Evolutionary conservation across 2,113 vertebrate genomes (phyloP).

Genomic region (Fulmarus glacialis): DNA sequence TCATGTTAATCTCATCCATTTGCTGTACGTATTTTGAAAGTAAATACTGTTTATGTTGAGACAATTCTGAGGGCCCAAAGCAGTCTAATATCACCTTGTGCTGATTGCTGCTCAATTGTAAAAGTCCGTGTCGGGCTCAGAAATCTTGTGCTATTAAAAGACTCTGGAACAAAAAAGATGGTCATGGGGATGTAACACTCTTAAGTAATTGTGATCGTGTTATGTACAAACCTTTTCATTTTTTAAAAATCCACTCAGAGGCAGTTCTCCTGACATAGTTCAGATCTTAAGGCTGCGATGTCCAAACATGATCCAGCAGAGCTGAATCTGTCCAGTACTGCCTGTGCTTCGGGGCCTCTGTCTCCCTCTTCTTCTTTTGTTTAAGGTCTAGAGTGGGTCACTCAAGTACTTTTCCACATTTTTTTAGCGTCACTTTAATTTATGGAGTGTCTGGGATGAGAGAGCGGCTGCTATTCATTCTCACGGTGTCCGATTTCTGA

Average conservation of each 20-base stretch:
- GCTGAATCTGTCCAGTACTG: background rate
- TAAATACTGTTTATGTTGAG: background rate
- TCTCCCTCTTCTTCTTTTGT: background rate
- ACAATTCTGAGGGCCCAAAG: background rate
- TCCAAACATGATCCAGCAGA: background rate
- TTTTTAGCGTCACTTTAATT: background rate
- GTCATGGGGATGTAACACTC: background rate
- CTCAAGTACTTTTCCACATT: background rate
- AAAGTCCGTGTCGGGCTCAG: fast-evolving
- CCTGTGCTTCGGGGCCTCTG: background rate
- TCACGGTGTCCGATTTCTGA: background rate
- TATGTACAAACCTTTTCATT: background rate
- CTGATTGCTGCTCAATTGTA: background rate
- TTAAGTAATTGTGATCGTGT: background rate
- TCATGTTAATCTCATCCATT: background rate
- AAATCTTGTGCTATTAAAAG: background rate
- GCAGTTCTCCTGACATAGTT: background rate
- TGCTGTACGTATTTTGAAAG: background rate
- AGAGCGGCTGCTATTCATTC: background rate
- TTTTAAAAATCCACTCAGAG: background rate
- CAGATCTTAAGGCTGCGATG: background rate
- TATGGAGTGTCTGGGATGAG: background rate
- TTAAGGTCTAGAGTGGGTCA: background rate
- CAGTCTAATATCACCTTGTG: background rate
- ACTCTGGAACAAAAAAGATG: background rate